These are phyloP conservation scores for Prunella himalayana DNA, from an alignment of 2,113 vertebrate species.

Conservation along the genomic window DNA sequence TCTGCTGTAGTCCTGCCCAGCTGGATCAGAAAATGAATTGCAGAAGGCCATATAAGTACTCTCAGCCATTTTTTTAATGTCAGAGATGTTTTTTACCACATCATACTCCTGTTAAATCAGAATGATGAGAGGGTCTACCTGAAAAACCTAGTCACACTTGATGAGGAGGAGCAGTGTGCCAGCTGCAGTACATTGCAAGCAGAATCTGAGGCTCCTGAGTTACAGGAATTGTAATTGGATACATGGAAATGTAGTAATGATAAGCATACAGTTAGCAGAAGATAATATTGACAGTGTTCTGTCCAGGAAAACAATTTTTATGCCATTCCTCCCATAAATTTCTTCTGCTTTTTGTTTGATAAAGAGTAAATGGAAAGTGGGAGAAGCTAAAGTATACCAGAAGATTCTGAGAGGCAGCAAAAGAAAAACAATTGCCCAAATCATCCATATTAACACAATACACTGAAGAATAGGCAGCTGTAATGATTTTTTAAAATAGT, in stretches of 20 bases:
- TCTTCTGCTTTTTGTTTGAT: not conserved
- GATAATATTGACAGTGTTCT: not conserved
- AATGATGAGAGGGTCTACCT: not conserved
- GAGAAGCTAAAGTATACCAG: not conserved
- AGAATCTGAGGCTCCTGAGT: not conserved
- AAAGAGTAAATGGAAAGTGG: not conserved
- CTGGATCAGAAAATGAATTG: not conserved
- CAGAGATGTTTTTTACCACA: not conserved
- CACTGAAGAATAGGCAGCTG: not conserved
- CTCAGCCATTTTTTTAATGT: not conserved
- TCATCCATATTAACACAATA: not conserved
- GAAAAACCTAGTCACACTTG: not conserved
- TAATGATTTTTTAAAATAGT: slow-evolving; percentile 30
- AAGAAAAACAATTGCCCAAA: not conserved
- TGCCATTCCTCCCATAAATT: not conserved
- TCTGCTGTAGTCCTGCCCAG: not conserved
- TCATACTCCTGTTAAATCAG: not conserved
- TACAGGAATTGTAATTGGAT: not conserved
- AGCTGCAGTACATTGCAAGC: not conserved
- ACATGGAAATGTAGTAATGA: slow-evolving; percentile 14
- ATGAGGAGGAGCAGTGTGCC: not conserved
- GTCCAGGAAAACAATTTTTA: not conserved
- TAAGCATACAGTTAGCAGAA: not conserved
- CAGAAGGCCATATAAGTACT: not conserved
- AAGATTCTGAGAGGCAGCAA: not conserved